Conservation (phyloP, 2,797 vertebrate species). For the Philypnodon macrostomus region DNA sequence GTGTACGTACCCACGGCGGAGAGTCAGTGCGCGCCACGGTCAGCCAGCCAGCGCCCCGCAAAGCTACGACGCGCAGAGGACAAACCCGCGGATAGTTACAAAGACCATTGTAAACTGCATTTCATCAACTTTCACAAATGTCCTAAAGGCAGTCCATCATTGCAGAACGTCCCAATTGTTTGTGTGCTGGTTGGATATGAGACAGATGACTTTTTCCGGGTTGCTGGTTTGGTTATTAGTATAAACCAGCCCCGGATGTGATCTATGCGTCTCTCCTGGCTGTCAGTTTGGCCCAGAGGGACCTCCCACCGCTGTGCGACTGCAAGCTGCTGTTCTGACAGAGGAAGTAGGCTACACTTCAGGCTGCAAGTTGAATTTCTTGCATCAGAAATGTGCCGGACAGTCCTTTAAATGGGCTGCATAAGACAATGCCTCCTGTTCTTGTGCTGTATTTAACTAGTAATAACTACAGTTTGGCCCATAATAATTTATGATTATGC, state of each 20-base stretch:
- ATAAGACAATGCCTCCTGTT: too few species aligned
- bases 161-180: conserved; percentile 37
- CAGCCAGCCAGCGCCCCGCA: conserved; percentile 60
- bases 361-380: too few species aligned
- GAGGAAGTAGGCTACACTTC: conserved; percentile 50
- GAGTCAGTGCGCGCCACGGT: conserved; percentile 56
- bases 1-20: conserved; percentile 54
- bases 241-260: conserved; percentile 81
- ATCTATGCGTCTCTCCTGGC: conserved; percentile 61
- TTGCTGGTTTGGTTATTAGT: conserved; percentile 71
- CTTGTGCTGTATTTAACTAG: too few species aligned
- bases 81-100: background rate
- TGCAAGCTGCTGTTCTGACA: background rate
- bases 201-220: conserved; percentile 72
- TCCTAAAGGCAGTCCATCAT: background rate
- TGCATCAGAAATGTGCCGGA: too few species aligned
- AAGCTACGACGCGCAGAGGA: conserved; percentile 37
- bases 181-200: conserved; percentile 51
- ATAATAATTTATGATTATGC: too few species aligned
- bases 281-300: conserved; percentile 23
- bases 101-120: conserved; percentile 35
- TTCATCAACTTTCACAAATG: conserved; percentile 19
- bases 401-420: too few species aligned
- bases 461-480: too few species aligned
- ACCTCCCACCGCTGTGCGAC: conserved; percentile 19